Evolutionary conservation across 2,113 vertebrate genomes (phyloP).

Genomic region (Climacteris rufus): DNA sequence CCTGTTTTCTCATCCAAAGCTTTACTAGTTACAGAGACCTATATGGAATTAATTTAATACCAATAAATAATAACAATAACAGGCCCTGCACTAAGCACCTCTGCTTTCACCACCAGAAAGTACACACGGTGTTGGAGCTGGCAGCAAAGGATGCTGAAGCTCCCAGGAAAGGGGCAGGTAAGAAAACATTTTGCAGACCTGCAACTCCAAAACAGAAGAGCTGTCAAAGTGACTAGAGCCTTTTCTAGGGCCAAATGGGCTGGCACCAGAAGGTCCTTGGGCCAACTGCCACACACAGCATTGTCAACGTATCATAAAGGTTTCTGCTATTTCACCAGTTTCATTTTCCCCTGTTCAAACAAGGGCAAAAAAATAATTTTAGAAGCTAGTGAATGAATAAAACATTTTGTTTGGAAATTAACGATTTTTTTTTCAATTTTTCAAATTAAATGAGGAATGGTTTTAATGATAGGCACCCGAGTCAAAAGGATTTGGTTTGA

Average conservation of each 20-base stretch:
- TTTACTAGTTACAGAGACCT: background rate
- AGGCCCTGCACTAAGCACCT: background rate
- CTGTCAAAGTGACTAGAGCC: background rate
- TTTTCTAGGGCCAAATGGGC: background rate
- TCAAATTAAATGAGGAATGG: background rate
- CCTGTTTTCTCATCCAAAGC: background rate
- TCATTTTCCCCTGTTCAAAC: accelerated
- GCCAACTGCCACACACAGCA: background rate
- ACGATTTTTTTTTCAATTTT: background rate
- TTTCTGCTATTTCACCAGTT: background rate
- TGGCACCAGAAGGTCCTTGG: background rate
- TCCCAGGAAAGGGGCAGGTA: background rate
- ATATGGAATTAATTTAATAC: background rate
- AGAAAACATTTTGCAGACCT: background rate
- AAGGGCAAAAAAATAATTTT: background rate
- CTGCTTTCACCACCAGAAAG: background rate
- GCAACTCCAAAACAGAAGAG: background rate
- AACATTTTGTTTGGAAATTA: background rate
- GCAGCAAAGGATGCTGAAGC: background rate
- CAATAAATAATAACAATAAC: background rate
- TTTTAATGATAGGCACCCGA: background rate
- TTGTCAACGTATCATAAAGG: background rate
- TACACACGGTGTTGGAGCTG: background rate
- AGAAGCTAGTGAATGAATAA: background rate
- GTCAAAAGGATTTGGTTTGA: background rate